Evolutionary conservation across 2,888 invertebrate genomes (phyloP), one percentile per base, ranked within the genome.

Genomic region (Tipula helvola): DNA sequence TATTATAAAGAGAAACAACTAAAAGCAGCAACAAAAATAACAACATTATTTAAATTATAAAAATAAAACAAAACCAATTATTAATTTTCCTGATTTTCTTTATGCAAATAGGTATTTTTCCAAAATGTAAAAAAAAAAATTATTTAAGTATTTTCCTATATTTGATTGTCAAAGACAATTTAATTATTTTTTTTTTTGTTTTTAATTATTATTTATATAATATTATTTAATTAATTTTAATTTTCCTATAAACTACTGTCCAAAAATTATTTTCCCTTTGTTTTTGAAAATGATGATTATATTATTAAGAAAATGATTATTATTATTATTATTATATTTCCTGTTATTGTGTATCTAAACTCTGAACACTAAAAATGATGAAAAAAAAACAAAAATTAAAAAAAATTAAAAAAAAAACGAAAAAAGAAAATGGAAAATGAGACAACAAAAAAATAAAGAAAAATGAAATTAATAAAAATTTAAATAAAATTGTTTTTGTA

Each of bases 271-370:
- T 71, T 71, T 71, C 71, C 28, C 28, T 71, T 71, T 71, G 71
- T 71, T 71, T 28, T 71, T 71, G 28, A 71, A 71, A 71, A 71
- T 71, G 71, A 71, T 71, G 10, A 71, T 71, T 71, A 71, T 28
- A 28, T 71, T 71, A 71, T 71, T 71, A 71, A 71, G 28, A 71
- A 71, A 71, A 71, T 85, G 36, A 83, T 83, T 83, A 85, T 85
- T 85, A 85, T 85, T 85, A 85, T 85, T 85, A 85, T 85, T 85
- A 85, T 85, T 85, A 85, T 85, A 85, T 85, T 85, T 85, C 85
- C 85, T 85, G 85, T 85, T 85, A 85, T 85, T 42, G 85, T 85
- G 85, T 85, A 41, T 85, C 71, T 71, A 28, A 85, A 85, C 42
- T 39, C 42, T 41, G 85, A 85, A 85, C 85, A 85, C 85, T 85